Base-by-base conservation (phyloP, 2,888 invertebrate genomes). In the Pomacea canaliculata region DNA sequence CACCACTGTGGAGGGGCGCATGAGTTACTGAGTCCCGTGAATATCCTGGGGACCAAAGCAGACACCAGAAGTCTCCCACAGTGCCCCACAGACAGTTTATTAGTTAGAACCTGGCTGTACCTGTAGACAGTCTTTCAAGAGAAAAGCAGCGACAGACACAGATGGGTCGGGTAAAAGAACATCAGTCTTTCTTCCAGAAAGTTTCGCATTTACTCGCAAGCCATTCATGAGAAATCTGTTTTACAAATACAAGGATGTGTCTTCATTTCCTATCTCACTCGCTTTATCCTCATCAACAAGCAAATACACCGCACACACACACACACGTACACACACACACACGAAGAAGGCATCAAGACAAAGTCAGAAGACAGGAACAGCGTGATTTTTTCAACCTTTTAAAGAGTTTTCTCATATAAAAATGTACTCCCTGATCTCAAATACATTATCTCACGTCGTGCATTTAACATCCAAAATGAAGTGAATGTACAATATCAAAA, bases 341-440 rank as follows among this genome's bases (percentile, higher is more conserved):
- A 37, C 59, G 27, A 16, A 37, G 12, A 71, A 46, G 23, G 51
- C 51, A 56, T 56, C 10, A 56, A 56, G 51, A 16, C 16, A 65
- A 23, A 65, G 37, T n/a, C 37, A 23, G 37, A 65, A 37, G 65
- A 27, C 65, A 8, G 46, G n/a, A 67, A 73, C 67, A 46, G 12
- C 59, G 49, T 37, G 71, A 46, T 60, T 23, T 63, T 71, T 71
- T 71, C 59, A 62, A 71, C 71, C 19, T 37, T 69, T 77, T 74
- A 65, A 74, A 70, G 73, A 76, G 71, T 76, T 74, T 74, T 77
- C 70, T 74, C 71, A 73, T 74, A 71, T 71, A 97, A 86, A 80
- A 65, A 84, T 85, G 48, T 77, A 86, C 79, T 80, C 81, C 73
- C 60, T 79, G 62, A 79, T 76, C 59, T 71, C 79, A 60, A 59